Percentiles rank a stretch among this genome's conserved stretches.
Conservation (phyloP, 2,888 invertebrate species). For the Coremacera marginata region DNA sequence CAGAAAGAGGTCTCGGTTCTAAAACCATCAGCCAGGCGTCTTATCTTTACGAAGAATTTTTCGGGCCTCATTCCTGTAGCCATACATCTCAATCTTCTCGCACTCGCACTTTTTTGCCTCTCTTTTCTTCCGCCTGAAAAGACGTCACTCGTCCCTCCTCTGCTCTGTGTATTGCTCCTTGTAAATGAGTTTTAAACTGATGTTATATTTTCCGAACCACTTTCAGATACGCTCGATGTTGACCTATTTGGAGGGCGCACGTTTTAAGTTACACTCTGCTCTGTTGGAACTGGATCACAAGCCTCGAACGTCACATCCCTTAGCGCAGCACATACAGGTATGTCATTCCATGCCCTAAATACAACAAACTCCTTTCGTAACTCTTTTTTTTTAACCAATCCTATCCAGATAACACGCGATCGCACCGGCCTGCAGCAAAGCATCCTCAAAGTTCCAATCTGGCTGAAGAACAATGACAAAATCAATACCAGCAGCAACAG, state of each 20-base stretch:
- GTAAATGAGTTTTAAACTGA: constrained; percentile 20
- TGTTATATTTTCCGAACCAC: neutral
- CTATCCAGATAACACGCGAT: constrained; percentile 78
- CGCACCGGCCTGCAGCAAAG: constrained; percentile 91
- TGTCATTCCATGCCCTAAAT: neutral
- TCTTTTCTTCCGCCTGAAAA: too few relatives aligned
- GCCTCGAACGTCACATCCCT: constrained; percentile 82
- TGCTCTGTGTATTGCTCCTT: too few relatives aligned
- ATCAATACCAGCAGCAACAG: constrained; percentile 45
- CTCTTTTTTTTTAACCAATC: neutral
- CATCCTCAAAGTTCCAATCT: constrained; percentile 79
- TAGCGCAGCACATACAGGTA: constrained; percentile 85
- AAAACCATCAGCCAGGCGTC: too few relatives aligned
- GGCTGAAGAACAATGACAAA: constrained; percentile 68
- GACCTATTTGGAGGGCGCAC: constrained; percentile 90
- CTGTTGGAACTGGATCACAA: constrained; percentile 86
- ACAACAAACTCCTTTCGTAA: neutral
- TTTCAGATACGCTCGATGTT: constrained; percentile 91
- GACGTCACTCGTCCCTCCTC: too few relatives aligned
- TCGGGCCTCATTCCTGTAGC: too few relatives aligned
- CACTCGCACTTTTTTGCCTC: too few relatives aligned
- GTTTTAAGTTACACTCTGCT: constrained; percentile 87
- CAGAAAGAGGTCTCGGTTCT: too few relatives aligned
- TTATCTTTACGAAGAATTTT: too few relatives aligned
- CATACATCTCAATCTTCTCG: too few relatives aligned